Base-by-base conservation (phyloP, 2,797 vertebrate species). In the Anomalospiza imberbis region DNA sequence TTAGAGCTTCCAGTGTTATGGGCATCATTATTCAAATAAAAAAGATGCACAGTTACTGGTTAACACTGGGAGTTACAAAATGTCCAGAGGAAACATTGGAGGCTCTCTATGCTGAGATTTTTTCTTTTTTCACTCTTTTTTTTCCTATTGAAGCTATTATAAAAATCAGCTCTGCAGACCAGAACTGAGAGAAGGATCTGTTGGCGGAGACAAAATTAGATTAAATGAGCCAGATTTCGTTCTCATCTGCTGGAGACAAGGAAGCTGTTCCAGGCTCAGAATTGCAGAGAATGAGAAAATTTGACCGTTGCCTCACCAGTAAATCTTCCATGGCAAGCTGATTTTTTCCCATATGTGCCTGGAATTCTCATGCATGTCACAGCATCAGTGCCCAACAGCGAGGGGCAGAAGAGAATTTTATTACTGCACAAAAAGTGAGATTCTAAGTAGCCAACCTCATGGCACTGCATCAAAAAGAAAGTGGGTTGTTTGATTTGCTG, bases 131-230 rank as follows among this genome's bases (percentile, higher is more conserved):
- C 24, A 55, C 42, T 48, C 36, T 71, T 63, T 54, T 54, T 83
- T 53, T 58, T 31, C 40, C 34, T 78, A 85, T 80, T 93, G 94
- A 89, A 94, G 82, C 73, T 89, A 75, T 89, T 89, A 88, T 40
- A 91, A 95, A 96, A 96, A 90, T 85, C 91, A 90, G 71, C 67
- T 88, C 77, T 93, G 67, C 74, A 95, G 91, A 91, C 83, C 91
- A 91, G 95, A 90, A 84, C 93, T 73, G 83, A 91, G 91, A 94
- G 89, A 97, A 95, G 71, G 80, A 94, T 93, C 94, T 96, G 94
- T 90, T 93, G 83, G 95, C 12, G 40, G 89, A 96, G 91, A 93
- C 77, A 96, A 96, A 96, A 96, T 92, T 94, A 96, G 94, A 97
- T 89, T 78, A 93, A 94, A 95, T 86, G 83, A 94, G 85, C 88